A percentile compares a stretch with the other conserved stretches of the same genome.
phyloP scores from a whole-genome alignment of 2,113 vertebrate genomes.

The Carassius gibelio region DNA sequence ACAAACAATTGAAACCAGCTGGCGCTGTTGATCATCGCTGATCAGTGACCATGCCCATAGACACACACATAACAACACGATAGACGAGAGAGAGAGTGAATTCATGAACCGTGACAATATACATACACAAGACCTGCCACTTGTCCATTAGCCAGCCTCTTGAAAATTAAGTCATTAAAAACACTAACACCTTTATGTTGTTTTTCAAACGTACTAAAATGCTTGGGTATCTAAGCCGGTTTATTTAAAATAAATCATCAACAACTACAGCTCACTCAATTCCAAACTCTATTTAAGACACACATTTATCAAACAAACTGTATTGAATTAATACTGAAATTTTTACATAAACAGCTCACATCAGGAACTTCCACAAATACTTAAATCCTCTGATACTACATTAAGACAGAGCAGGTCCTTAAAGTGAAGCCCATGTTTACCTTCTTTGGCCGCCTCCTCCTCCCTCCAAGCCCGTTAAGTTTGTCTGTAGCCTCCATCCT shows the following conservation, averaged over 20 bases:
- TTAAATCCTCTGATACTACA: neutral
- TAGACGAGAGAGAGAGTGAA: too few species aligned
- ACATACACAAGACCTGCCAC: constrained; percentile 14
- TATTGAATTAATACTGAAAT: neutral
- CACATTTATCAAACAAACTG: too few species aligned
- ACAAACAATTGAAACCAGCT: too few species aligned
- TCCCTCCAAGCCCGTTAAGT: constrained; percentile 83
- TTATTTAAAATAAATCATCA: neutral
- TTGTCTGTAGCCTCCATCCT: constrained; percentile 87
- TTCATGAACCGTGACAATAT: too few species aligned
- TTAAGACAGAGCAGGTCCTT: neutral
- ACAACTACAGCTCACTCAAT: neutral
- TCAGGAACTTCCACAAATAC: neutral
- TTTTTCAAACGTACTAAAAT: neutral
- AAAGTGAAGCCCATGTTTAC: constrained; percentile 69
- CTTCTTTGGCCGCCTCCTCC: constrained; percentile 90
- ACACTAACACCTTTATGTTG: neutral
- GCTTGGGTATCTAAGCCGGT: neutral
- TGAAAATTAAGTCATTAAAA: constrained; percentile 1
- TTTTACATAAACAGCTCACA: neutral
- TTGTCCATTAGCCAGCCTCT: neutral
- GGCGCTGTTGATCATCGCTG: too few species aligned
- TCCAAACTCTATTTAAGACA: neutral
- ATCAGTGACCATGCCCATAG: too few species aligned
- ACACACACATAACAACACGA: too few species aligned